phyloP scores from a whole-genome alignment of 2,888 invertebrate genomes.

The Boloria selene region DNA sequence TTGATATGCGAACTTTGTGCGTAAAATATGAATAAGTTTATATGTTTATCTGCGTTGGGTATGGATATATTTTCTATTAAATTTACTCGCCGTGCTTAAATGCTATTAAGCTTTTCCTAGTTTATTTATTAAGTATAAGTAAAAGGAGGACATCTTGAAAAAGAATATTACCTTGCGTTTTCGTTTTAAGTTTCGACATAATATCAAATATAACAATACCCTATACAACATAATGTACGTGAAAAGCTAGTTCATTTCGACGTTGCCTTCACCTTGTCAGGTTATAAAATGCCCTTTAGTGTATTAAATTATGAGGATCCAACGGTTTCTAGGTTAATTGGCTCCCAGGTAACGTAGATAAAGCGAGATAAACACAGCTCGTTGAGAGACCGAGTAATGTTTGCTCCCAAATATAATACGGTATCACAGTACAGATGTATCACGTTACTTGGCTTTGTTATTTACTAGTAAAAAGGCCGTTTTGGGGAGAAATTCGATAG shows the following conservation, averaged over 20 bases:
- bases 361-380: conserved; percentile 38
- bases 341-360: conserved; percentile 41
- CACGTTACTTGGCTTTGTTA: conserved; percentile 17
- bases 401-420: conserved; percentile 28
- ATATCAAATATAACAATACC: conserved; percentile 11
- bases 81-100: no score
- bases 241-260: conserved; percentile 47
- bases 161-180: background rate
- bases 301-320: conserved; percentile 57
- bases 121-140: no score
- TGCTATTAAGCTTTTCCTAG: no score
- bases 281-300: conserved; percentile 52
- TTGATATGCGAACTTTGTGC: no score
- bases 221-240: conserved; percentile 16
- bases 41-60: no score
- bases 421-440: conserved; percentile 29
- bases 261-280: conserved; percentile 47
- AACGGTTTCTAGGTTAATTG: conserved; percentile 57
- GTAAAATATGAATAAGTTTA: no score
- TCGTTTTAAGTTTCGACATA: conserved; percentile 15
- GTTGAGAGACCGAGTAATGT: conserved; percentile 33
- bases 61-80: no score
- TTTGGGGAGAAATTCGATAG: background rate
- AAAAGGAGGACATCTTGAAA: no score
- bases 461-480: background rate